Conservation (phyloP, 92 coral and sea anemone species). For the Blastomussa wellsi region DNA sequence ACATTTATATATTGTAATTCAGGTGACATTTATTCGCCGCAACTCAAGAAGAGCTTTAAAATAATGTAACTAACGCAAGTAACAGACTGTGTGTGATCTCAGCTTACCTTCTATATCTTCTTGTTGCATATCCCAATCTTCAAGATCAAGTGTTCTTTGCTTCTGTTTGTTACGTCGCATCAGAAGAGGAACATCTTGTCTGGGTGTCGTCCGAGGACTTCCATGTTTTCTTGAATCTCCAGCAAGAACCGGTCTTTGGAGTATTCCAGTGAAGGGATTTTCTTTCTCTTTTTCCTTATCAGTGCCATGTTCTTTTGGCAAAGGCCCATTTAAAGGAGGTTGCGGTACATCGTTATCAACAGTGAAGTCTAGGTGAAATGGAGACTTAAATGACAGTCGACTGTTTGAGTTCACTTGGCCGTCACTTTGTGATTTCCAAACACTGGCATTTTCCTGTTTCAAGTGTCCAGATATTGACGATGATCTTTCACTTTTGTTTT, state of each 20-base stretch:
- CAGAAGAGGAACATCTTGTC: constrained; percentile 60
- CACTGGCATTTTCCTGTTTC: constrained; percentile 7
- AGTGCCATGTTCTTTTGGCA: constrained; percentile 16
- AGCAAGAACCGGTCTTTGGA: constrained; percentile 73
- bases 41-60: too few relatives aligned
- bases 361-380: constrained; percentile 84
- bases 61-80: too few relatives aligned
- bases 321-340: constrained; percentile 33
- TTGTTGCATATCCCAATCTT: constrained; percentile 76
- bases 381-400: constrained; percentile 56
- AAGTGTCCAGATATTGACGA: constrained; percentile 17
- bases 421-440: constrained; percentile 49
- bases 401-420: constrained; percentile 35
- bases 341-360: constrained; percentile 23
- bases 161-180: constrained; percentile 75
- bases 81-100: not conserved
- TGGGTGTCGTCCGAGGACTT: constrained; percentile 52
- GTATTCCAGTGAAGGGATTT: constrained; percentile 71
- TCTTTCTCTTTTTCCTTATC: constrained; percentile 34
- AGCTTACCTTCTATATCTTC: constrained; percentile 67
- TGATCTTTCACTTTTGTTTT: constrained; percentile 24
- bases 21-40: too few relatives aligned
- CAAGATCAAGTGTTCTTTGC: constrained; percentile 69
- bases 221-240: constrained; percentile 63
- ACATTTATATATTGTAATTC: too few relatives aligned